These are phyloP conservation scores for Carcharodon carcharias DNA, from an alignment of 2,797 vertebrate species.

Conservation along the genomic window DNA sequence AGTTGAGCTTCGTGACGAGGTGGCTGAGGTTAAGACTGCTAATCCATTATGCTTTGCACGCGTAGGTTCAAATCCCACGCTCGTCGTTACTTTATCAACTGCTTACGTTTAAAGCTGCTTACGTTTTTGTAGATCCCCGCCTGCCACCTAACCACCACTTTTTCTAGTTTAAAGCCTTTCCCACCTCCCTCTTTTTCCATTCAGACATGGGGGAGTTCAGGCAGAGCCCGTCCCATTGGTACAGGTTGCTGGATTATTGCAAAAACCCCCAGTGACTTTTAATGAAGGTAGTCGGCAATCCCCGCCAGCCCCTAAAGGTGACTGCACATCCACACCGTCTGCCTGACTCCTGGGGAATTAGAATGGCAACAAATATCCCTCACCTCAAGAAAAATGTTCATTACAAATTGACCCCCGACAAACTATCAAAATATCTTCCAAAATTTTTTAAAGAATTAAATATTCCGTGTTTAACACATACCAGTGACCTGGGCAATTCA, in stretches of 20 bases:
- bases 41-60: no score
- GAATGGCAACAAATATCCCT: not conserved
- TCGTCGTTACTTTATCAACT: no score
- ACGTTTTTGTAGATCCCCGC: no score
- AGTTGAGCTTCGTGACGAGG: no score
- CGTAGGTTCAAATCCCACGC: no score
- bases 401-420: not conserved
- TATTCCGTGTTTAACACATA: conserved; percentile 49
- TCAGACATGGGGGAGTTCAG: no score
- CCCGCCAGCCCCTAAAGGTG: not conserved
- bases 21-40: no score
- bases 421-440: not conserved
- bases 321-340: not conserved
- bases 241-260: not conserved
- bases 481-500: conserved; percentile 97
- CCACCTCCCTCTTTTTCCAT: no score
- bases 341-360: not conserved
- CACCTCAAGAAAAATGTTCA: not conserved
- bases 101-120: no score
- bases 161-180: no score
- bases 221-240: no score
- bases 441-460: not conserved
- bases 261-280: not conserved
- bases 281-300: not conserved
- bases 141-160: no score